Evolutionary conservation across 2,888 invertebrate genomes (phyloP).

Genomic region (Hirtodrosophila confusa): DNA sequence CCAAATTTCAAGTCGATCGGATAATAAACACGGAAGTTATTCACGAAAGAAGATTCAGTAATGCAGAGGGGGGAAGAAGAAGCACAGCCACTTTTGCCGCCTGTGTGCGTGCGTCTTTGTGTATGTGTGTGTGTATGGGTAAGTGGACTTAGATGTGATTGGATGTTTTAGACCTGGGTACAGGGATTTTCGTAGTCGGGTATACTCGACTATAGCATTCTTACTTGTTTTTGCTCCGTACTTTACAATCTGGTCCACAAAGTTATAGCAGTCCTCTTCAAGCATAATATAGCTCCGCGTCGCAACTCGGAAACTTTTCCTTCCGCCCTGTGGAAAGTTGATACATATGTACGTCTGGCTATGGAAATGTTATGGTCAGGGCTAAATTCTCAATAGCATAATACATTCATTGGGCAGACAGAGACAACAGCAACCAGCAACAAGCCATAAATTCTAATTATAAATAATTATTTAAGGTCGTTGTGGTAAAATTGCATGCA

Average conservation of each 20-base stretch:
- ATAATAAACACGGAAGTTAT: too few relatives aligned
- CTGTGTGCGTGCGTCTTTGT: too few relatives aligned
- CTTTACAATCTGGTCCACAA: neutral
- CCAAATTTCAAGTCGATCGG: too few relatives aligned
- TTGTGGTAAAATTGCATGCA: conserved; percentile 11
- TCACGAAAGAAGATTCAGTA: too few relatives aligned
- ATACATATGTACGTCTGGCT: conserved; percentile 2
- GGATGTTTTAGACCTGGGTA: too few relatives aligned
- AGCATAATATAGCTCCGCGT: neutral
- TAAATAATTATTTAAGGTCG: conserved; percentile 56
- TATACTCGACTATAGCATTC: too few relatives aligned
- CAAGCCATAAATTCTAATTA: conserved; percentile 50
- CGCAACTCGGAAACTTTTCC: conserved; percentile 19
- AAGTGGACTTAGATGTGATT: too few relatives aligned
- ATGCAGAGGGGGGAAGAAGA: too few relatives aligned
- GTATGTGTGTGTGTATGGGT: too few relatives aligned
- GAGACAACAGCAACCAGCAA: conserved; percentile 7
- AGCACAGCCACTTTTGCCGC: too few relatives aligned
- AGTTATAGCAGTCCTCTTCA: neutral
- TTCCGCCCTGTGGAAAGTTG: conserved; percentile 1
- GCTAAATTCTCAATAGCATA: conserved; percentile 23
- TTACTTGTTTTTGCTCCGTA: too few relatives aligned
- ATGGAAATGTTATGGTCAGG: conserved; percentile 8
- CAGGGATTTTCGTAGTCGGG: too few relatives aligned
- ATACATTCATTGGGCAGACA: conserved; percentile 31